Conservation (phyloP, 2,113 vertebrate species). For the Hemibagrus wyckioides region DNA sequence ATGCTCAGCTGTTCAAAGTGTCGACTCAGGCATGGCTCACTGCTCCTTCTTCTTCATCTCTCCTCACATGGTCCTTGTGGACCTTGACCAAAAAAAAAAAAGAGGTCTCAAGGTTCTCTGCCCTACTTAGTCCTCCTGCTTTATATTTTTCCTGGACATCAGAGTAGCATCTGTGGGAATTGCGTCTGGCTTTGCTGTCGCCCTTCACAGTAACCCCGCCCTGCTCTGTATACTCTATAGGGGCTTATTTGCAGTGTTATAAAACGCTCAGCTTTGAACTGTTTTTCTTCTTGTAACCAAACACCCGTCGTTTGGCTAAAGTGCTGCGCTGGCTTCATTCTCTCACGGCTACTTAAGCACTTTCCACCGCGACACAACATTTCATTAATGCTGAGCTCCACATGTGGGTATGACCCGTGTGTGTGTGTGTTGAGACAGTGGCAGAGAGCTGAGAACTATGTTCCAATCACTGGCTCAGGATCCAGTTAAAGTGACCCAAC, state of each 20-base stretch:
- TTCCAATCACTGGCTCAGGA: background rate
- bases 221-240: conserved; percentile 14
- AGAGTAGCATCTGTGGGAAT: conserved; percentile 49
- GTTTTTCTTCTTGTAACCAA: conserved; percentile 12
- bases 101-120: conserved; percentile 48
- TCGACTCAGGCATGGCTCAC: conserved; percentile 55
- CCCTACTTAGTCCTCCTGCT: conserved; percentile 50
- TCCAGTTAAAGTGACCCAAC: background rate
- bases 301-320: background rate
- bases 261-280: conserved; percentile 31
- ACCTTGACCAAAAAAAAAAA: conserved; percentile 46
- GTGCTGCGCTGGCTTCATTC: conserved; percentile 55
- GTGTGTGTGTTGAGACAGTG: background rate
- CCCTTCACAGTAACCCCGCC: conserved; percentile 33
- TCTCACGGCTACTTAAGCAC: conserved; percentile 65
- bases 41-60: conserved; percentile 47
- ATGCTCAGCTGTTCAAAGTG: background rate
- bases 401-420: conserved; percentile 16
- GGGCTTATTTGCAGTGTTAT: conserved; percentile 2
- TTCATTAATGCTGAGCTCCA: conserved; percentile 35
- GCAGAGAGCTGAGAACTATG: background rate
- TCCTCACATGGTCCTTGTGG: conserved; percentile 42
- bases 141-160: conserved; percentile 64
- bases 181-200: conserved; percentile 49
- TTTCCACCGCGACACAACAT: conserved; percentile 61